Evolutionary conservation across 2,797 vertebrate genomes (phyloP), one percentile per base, ranked within the genome.

Genomic region (Scolopax rusticola): DNA sequence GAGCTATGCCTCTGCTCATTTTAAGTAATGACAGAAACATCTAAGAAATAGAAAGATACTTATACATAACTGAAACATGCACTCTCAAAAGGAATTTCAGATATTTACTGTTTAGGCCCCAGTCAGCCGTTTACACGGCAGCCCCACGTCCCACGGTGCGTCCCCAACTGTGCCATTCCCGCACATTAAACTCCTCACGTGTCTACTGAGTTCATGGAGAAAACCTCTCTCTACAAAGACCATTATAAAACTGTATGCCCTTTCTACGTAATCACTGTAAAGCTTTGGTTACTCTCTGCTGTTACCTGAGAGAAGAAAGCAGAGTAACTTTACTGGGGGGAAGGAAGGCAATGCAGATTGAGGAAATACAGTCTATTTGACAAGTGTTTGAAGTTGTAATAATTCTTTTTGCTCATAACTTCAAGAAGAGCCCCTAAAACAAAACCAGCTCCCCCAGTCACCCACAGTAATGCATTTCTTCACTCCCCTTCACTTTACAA

Each of bases 51-150:
- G 33, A 64, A 91, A 79, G 74, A 84, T 69, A 85, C 61, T 82
- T 56, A 41, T 1, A 65, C 30, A 81, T n/a, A 70, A 86, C 40
- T 67, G 85, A 89, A 88, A 60, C 71, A 94, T 24, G 71, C 81
- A 92, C 64, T 95, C 77, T 68, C 41, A 47, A 63, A 88, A 96
- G 92, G 95, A 96, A 97, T 97, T 93, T 79, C 92, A 96, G 90
- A 63, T 74, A 94, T 96, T 92, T 93, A 93, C 40, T 76, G 28
- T 89, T 96, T 70, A 89, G 92, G 93, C 47, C 74, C 54, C 83
- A 93, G 81, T 65, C 65, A 85, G 77, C 57, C 63, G 74, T 73
- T 95, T 43, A 78, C 61, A 73, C 54, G 47, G 89, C 63, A 67
- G 63, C 67, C 63, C 36, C 61, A 38, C 0, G 0, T 32, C 40